Conservation (phyloP, 2,113 vertebrate species). For the Corythornis madagascariensis region DNA sequence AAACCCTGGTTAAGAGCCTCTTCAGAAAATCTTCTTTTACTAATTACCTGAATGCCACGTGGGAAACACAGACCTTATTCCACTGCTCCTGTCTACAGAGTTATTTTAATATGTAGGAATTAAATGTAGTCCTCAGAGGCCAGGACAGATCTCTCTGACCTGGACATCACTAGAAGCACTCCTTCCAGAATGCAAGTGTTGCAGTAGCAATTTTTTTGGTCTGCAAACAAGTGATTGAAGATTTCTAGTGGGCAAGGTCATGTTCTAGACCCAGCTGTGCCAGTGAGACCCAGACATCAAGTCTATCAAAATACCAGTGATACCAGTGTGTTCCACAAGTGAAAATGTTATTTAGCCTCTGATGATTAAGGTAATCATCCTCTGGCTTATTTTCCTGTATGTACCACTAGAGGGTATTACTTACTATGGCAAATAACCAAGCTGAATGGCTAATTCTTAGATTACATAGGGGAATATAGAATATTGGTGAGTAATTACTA, state of each 20-base stretch:
- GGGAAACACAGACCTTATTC: not conserved
- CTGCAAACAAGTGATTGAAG: not conserved
- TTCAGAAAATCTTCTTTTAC: not conserved
- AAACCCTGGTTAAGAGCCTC: not conserved
- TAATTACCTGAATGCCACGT: not conserved
- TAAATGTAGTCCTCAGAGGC: not conserved
- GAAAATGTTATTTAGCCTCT: not conserved
- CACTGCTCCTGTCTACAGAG: not conserved
- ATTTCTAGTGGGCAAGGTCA: not conserved
- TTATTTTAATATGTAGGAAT: not conserved
- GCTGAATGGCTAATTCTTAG: not conserved
- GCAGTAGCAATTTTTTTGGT: not conserved
- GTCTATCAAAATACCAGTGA: not conserved
- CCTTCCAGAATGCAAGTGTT: not conserved
- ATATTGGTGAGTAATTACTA: not conserved
- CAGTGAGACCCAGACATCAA: not conserved
- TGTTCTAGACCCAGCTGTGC: not conserved
- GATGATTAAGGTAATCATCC: not conserved
- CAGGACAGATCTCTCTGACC: not conserved
- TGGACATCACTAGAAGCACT: not conserved
- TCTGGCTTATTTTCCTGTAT: not conserved
- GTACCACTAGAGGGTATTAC: conserved; percentile 54
- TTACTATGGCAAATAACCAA: not conserved
- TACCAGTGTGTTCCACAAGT: not conserved
- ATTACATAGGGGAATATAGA: not conserved